These are phyloP conservation scores for Lytechinus variegatus DNA, from an alignment of 35 echinoderm and acorn worm species.

Conservation along the genomic window DNA sequence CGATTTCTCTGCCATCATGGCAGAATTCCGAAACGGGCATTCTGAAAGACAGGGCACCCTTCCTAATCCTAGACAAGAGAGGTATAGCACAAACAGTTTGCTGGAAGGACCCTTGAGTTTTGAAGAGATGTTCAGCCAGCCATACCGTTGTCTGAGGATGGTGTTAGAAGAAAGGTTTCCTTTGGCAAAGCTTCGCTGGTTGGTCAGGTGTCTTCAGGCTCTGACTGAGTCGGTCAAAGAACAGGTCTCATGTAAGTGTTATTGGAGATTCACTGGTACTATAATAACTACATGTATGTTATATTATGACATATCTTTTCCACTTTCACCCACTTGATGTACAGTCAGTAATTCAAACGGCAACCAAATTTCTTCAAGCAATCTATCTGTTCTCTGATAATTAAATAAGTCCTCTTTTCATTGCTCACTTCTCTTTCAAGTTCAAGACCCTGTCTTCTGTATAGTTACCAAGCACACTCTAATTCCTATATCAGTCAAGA, in stretches of 20 bases:
- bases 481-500: too few species aligned
- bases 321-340: too few species aligned
- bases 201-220: conserved; percentile 62
- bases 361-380: too few species aligned
- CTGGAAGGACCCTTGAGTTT: background rate
- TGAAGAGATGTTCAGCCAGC: conserved; percentile 44
- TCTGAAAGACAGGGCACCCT: background rate
- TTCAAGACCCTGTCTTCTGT: too few species aligned
- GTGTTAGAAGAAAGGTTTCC: conserved; percentile 61
- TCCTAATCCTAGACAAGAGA: background rate
- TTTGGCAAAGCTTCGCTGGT: conserved; percentile 63
- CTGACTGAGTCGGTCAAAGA: conserved; percentile 58
- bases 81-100: background rate
- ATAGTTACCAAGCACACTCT: too few species aligned
- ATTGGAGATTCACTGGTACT: background rate
- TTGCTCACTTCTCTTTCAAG: too few species aligned
- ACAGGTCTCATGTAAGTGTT: conserved; percentile 54
- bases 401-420: too few species aligned
- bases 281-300: background rate
- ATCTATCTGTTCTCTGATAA: too few species aligned
- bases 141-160: conserved; percentile 62
- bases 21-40: background rate
- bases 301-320: too few species aligned
- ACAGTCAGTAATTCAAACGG: too few species aligned
- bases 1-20: background rate